phyloP scores from a whole-genome alignment of 2,888 invertebrate genomes.

The Girardia tigrina region DNA sequence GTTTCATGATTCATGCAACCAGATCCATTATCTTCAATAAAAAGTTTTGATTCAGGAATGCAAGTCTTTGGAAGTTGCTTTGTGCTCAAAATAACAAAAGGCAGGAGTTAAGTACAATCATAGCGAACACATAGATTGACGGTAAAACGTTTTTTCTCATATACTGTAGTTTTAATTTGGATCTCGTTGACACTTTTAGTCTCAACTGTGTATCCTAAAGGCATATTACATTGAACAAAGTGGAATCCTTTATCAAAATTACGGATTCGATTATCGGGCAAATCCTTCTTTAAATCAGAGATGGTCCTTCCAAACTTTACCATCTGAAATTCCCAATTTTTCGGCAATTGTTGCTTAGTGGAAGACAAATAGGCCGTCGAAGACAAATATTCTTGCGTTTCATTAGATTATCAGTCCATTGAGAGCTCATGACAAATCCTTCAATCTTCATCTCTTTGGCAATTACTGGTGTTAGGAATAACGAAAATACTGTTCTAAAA shows the following conservation, averaged over 20 bases:
- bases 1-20: slow-evolving; percentile 13
- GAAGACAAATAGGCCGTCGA: too few species aligned
- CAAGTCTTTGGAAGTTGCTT: slow-evolving; percentile 27
- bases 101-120: slow-evolving; percentile 36
- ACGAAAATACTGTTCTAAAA: too few species aligned
- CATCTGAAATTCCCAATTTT: too few species aligned
- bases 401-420: too few species aligned
- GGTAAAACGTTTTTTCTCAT: slow-evolving; percentile 35
- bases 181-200: neutral
- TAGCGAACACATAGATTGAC: slow-evolving; percentile 31
- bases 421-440: too few species aligned
- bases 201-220: neutral
- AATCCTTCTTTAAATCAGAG: too few species aligned
- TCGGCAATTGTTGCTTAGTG: too few species aligned
- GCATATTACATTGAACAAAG: neutral
- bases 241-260: neutral
- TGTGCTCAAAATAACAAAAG: slow-evolving; percentile 34
- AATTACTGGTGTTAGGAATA: too few species aligned
- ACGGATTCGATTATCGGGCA: too few species aligned
- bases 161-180: slow-evolving; percentile 25
- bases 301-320: too few species aligned
- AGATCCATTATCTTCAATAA: neutral
- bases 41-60: neutral
- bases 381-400: too few species aligned
- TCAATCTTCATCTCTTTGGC: too few species aligned